Evolutionary conservation across 2,888 invertebrate species (phyloP), one percentile per base, ranked within the genome.

Genomic region (Nephrocerus scutellatus): DNA sequence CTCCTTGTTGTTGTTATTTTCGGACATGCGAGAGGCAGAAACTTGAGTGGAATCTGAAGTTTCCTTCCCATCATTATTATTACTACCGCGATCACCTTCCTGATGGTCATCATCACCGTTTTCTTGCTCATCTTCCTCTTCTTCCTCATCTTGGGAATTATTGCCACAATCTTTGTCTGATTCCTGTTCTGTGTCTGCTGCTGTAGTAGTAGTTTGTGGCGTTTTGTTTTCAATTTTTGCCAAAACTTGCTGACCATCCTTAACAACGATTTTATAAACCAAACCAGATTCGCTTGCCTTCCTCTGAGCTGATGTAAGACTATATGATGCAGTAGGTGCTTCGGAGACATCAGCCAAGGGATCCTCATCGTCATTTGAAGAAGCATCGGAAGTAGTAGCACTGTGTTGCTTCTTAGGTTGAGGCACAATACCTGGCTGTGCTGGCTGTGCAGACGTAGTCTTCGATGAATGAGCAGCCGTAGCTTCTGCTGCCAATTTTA

Each of bases 211-310:
- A 16, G 15, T 14, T 21, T 14, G 19, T 40, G 28, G 38, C n/a
- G 29, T 23, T 18, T 47, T 39, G 39, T 57, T 61, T 28, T 59
- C 59, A 44, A 69, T 58, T 41, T 66, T 61, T 32, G 64, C 62
- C 55, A 83, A 68, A 30, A 79, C 72, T 63, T 82, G 79, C 66
- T 82, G 82, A 12, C 81, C 82, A 68, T 84, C 83, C 57, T 80
- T 80, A 42, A 82, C 71, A 22, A 79, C 75, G 51, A 83, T 77
- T 70, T 82, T 84, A 54, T 75, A 76, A 34, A 70, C 55, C 70
- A 63, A 41, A 67, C 58, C 51, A 12, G 52, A 48, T 47, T 58
- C 53, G 19, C 49, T 54, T 31, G 60, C 55, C 43, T 63, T 63
- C 44, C 56, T 58, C 41, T 60, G 60, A 10, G 58, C 63, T 10